A percentile compares a stretch with the other conserved stretches of the same genome.
Conservation (phyloP, 2,888 invertebrate species). For the Pocota personata region DNA sequence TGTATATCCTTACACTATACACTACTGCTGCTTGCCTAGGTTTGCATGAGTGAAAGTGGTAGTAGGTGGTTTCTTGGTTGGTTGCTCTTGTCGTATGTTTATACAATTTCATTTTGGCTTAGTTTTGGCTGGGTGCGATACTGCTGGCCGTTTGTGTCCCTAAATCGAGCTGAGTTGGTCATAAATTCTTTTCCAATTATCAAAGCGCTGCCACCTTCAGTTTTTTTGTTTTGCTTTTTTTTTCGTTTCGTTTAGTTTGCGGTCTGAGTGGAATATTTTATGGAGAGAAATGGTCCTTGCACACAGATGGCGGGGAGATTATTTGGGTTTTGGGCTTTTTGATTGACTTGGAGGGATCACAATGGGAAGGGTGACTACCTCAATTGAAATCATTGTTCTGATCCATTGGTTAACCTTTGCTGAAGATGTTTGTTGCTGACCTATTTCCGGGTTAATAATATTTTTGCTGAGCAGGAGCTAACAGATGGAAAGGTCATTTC, state of each 20-base stretch:
- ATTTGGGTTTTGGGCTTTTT: slow-evolving; percentile 21
- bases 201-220: slow-evolving; percentile 62
- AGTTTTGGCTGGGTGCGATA: neutral
- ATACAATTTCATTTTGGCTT: slow-evolving; percentile 54
- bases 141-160: slow-evolving; percentile 45
- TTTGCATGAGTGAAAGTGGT: slow-evolving; percentile 47
- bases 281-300: slow-evolving; percentile 40
- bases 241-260: neutral
- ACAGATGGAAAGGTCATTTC: neutral
- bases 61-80: slow-evolving; percentile 55
- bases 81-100: slow-evolving; percentile 60
- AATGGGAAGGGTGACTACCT: neutral
- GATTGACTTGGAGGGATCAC: slow-evolving; percentile 49
- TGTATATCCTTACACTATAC: neutral
- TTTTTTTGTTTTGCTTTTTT: slow-evolving; percentile 2
- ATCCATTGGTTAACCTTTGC: neutral
- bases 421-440: neutral
- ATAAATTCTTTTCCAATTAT: slow-evolving; percentile 73
- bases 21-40: neutral
- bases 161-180: slow-evolving; percentile 64
- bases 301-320: slow-evolving; percentile 54
- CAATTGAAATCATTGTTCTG: slow-evolving; percentile 2
- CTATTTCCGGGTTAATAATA: neutral
- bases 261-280: slow-evolving; percentile 56
- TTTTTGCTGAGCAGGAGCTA: neutral